A percentile compares a stretch with the other conserved stretches of the same genome.
Conservation (phyloP, 2,113 vertebrate species). For the Condylura cristata region DNA sequence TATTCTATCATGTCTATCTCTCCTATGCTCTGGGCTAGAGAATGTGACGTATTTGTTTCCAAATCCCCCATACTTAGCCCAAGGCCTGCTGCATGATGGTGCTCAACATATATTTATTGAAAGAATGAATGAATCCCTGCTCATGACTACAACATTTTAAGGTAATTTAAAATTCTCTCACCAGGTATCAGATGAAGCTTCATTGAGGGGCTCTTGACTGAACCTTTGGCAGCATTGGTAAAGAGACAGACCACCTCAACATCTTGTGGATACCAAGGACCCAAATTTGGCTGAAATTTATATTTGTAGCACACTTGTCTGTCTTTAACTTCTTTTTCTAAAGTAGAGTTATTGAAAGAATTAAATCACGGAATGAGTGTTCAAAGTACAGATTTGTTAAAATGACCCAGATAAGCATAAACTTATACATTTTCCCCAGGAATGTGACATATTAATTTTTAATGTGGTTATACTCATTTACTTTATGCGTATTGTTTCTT, state of each 20-base stretch:
- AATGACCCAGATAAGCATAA: neutral
- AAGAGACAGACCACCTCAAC: constrained; percentile 57
- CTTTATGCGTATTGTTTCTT: neutral
- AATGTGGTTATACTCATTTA: neutral
- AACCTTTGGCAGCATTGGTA: constrained; percentile 38
- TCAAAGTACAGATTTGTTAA: neutral
- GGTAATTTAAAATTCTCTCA: constrained; percentile 69
- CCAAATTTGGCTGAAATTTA: neutral
- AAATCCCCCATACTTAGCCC: neutral
- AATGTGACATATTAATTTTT: neutral
- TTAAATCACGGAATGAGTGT: neutral
- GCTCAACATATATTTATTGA: neutral
- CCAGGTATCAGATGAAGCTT: constrained; percentile 68
- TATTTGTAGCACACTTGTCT: constrained; percentile 76
- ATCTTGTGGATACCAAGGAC: neutral
- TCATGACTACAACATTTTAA: neutral
- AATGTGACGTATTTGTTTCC: neutral
- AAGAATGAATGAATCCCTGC: neutral
- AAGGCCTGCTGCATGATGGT: neutral
- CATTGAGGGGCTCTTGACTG: constrained; percentile 73
- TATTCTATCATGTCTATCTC: neutral
- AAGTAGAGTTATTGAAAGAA: neutral
- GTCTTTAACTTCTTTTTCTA: constrained; percentile 50
- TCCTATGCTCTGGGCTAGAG: neutral
- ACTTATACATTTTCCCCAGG: neutral